A percentile compares a stretch with the other conserved stretches of the same genome.
phyloP scores from a whole-genome alignment of 2,797 vertebrate genomes.

The Eremophila alpestris region DNA sequence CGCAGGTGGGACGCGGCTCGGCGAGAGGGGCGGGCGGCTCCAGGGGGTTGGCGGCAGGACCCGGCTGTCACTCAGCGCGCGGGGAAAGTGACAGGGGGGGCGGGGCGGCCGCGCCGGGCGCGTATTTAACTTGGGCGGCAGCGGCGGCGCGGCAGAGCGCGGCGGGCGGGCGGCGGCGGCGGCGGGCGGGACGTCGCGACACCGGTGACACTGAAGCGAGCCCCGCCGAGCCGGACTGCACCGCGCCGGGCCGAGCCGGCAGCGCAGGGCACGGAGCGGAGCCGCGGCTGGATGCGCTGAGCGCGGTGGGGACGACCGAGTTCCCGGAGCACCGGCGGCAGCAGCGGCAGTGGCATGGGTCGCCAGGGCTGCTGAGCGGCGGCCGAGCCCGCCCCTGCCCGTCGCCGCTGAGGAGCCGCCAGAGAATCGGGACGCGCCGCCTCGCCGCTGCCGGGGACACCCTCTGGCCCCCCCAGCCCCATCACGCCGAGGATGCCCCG shows the following conservation, averaged over 20 bases:
- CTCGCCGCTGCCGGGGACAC: slow-evolving; percentile 56
- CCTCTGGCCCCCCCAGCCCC: slow-evolving; percentile 68
- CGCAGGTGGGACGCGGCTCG: background rate
- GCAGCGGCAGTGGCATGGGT: slow-evolving; percentile 26
- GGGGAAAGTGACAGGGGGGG: background rate
- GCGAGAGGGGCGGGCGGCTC: background rate
- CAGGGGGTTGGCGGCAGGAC: background rate
- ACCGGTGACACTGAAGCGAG: background rate
- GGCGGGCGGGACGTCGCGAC: background rate
- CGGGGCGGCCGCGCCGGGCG: background rate
- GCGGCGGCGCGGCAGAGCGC: background rate
- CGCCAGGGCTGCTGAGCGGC: slow-evolving; percentile 81
- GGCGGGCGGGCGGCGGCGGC: background rate
- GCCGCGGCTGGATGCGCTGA: background rate
- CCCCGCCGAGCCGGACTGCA: background rate
- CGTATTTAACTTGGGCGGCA: slow-evolving; percentile 17
- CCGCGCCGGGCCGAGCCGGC: background rate
- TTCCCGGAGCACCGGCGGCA: background rate
- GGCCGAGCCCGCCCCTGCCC: slow-evolving; percentile 76
- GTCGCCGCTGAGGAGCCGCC: slow-evolving; percentile 73
- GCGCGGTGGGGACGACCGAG: background rate
- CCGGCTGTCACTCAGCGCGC: background rate
- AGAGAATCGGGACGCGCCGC: slow-evolving; percentile 65
- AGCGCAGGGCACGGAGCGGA: background rate
- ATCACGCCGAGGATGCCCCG: slow-evolving; percentile 64